These are phyloP conservation scores for Rhynchopsitta pachyrhyncha DNA, from an alignment of 2,113 vertebrate species.

Conservation along the genomic window DNA sequence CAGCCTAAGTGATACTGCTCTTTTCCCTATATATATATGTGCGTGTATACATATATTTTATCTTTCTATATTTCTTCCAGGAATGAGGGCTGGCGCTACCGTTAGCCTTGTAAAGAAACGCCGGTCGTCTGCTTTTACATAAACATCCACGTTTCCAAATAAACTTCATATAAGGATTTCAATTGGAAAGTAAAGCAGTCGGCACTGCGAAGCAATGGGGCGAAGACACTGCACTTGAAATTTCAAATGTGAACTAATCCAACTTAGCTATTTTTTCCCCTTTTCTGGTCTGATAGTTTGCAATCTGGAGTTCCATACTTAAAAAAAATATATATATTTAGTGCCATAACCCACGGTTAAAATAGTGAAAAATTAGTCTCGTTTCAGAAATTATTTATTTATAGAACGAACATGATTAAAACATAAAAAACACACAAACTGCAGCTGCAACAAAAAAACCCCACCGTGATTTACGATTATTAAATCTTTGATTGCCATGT, in stretches of 20 bases:
- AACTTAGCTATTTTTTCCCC: neutral
- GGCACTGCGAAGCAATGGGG: neutral
- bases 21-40: neutral
- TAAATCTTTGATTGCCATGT: constrained; percentile 83
- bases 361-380: constrained; percentile 80
- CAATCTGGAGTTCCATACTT: constrained; percentile 47
- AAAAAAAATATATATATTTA: constrained; percentile 39
- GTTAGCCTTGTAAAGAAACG: constrained; percentile 28
- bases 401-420: constrained; percentile 80
- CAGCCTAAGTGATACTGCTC: neutral
- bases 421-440: constrained; percentile 75
- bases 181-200: constrained; percentile 18
- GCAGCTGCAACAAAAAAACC: constrained; percentile 76
- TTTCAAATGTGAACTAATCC: constrained; percentile 50
- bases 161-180: constrained; percentile 58
- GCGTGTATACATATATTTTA: too few species aligned
- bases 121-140: constrained; percentile 3
- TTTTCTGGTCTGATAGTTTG: constrained; percentile 49
- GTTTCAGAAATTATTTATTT: constrained; percentile 83
- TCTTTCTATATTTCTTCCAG: neutral
- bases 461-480: constrained; percentile 80
- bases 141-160: constrained; percentile 60
- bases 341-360: constrained; percentile 73
- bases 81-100: neutral
- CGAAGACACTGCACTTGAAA: constrained; percentile 1